phyloP scores from a whole-genome alignment of 2,113 vertebrate species.

The Colaptes auratus region DNA sequence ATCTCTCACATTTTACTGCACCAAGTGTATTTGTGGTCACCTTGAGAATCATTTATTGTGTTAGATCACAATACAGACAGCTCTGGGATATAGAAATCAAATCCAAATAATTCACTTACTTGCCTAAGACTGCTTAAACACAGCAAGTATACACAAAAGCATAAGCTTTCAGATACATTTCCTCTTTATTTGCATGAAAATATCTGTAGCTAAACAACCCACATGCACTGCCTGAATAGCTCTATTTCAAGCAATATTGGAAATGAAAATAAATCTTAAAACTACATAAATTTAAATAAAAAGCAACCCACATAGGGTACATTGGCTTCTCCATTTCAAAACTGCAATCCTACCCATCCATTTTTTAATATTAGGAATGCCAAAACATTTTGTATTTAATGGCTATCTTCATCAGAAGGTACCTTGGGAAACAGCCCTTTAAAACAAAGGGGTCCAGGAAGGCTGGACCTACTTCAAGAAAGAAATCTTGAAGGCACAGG shows the following conservation, averaged over 20 bases:
- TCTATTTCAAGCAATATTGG: conserved; percentile 15
- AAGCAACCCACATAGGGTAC: neutral
- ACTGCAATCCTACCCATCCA: neutral
- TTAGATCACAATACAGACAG: neutral
- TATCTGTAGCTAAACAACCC: neutral
- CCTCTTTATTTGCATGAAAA: neutral
- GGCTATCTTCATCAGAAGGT: neutral
- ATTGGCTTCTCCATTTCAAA: neutral
- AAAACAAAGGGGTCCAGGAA: no score
- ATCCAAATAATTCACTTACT: neutral
- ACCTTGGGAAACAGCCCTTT: no score
- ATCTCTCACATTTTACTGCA: neutral
- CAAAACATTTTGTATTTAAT: neutral
- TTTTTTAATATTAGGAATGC: neutral
- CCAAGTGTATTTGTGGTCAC: neutral
- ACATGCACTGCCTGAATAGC: neutral
- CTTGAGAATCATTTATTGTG: neutral
- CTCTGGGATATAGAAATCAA: neutral
- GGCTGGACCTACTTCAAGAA: no score
- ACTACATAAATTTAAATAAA: neutral
- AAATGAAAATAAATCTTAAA: neutral
- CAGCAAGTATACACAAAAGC: neutral
- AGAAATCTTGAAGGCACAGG: no score
- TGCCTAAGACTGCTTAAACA: neutral
- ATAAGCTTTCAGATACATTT: neutral